phyloP scores from a whole-genome alignment of 1,140 invertebrate genomes.

The Aporrectodea caliginosa region DNA sequence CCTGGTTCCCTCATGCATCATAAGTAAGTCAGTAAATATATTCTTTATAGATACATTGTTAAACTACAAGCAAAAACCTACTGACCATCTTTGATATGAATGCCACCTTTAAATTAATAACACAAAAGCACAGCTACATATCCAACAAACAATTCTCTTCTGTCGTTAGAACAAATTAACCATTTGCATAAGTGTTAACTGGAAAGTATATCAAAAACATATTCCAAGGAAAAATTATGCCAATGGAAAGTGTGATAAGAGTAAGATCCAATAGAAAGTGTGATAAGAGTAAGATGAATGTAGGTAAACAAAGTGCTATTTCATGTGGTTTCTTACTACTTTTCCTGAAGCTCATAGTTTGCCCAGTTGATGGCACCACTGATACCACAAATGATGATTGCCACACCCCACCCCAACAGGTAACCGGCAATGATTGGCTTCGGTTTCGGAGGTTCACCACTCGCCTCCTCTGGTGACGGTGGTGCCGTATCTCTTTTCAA shows the following conservation, averaged over 20 bases:
- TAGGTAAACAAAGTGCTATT: not conserved
- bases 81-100: no score
- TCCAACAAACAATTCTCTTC: no score
- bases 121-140: no score
- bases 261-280: not conserved
- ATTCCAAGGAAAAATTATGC: not conserved
- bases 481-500: constrained; percentile 62
- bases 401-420: constrained; percentile 85
- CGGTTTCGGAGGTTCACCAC: constrained; percentile 62
- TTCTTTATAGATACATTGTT: no score
- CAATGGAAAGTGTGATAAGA: not conserved
- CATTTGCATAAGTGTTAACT: not conserved
- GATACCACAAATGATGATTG: constrained; percentile 81
- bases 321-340: constrained; percentile 57
- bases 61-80: no score
- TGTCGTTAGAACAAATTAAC: not conserved
- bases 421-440: constrained; percentile 82
- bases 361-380: constrained; percentile 81
- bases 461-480: constrained; percentile 67
- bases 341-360: constrained; percentile 65
- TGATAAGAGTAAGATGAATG: not conserved
- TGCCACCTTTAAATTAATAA: no score
- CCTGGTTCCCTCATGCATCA: no score
- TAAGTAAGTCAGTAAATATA: no score
- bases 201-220: not conserved